phyloP scores from a whole-genome alignment of 2,113 vertebrate genomes.

The Odobenus rosmarus region DNA sequence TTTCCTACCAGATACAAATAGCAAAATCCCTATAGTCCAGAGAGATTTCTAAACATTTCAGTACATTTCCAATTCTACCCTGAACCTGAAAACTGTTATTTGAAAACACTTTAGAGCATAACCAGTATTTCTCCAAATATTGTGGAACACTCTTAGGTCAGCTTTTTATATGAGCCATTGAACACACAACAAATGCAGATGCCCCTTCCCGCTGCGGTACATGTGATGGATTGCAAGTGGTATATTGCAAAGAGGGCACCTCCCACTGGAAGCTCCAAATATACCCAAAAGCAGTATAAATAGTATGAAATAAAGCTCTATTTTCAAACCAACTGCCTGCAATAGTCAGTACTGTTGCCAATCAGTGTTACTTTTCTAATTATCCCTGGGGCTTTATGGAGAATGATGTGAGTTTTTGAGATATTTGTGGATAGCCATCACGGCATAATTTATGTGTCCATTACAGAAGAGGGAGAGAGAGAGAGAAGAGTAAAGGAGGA shows the following conservation, averaged over 20 bases:
- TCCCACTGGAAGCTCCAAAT: conserved; percentile 49
- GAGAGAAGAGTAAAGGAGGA: too few species aligned
- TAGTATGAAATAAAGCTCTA: conserved; percentile 61
- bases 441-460: neutral
- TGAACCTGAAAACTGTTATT: conserved; percentile 47
- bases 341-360: conserved; percentile 44
- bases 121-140: conserved; percentile 47
- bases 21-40: conserved; percentile 39
- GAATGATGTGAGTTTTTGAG: conserved; percentile 8
- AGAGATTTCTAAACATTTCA: conserved; percentile 30
- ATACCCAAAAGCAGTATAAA: conserved; percentile 37
- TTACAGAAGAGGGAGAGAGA: neutral
- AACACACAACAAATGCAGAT: conserved; percentile 42
- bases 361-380: conserved; percentile 60
- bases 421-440: neutral
- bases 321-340: conserved; percentile 70
- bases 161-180: conserved; percentile 42
- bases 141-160: conserved; percentile 22
- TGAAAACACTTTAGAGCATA: conserved; percentile 42
- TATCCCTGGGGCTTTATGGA: conserved; percentile 59
- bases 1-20: conserved; percentile 19
- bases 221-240: conserved; percentile 28
- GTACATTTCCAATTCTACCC: conserved; percentile 49
- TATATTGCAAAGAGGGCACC: neutral
- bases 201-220: neutral